Conservation (phyloP, 2,888 invertebrate species). For the Cremastinae sp. region DNA sequence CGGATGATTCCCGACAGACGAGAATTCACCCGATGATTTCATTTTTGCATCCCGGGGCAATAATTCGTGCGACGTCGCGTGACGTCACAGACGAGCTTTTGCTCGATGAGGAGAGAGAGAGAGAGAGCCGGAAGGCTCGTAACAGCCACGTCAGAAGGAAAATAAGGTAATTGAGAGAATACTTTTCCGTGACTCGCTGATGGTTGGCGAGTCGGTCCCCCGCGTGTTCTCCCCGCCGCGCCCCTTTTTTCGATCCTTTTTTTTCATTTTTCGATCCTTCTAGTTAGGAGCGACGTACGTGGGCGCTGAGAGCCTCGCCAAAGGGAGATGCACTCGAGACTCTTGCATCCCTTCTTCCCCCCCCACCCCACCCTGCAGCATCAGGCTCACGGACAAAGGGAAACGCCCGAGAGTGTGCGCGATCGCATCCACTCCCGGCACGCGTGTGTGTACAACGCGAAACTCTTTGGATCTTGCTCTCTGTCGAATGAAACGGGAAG, state of each 20-base stretch:
- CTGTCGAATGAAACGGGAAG: conserved; percentile 66
- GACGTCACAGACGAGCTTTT: too few relatives aligned
- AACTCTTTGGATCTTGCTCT: conserved; percentile 66
- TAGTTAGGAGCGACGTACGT: conserved; percentile 70
- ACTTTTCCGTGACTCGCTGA: conserved; percentile 14
- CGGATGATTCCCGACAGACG: neutral
- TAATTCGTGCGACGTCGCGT: too few relatives aligned
- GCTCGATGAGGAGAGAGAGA: neutral
- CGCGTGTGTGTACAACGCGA: neutral
- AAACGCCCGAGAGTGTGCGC: neutral
- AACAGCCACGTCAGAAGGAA: conserved; percentile 40
- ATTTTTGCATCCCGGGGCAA: neutral
- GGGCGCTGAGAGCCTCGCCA: conserved; percentile 76
- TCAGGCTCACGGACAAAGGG: neutral
- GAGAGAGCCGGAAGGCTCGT: conserved; percentile 28
- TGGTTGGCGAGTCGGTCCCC: conserved; percentile 30
- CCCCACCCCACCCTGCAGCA: too few relatives aligned
- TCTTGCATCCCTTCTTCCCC: conserved; percentile 67
- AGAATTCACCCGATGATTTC: neutral
- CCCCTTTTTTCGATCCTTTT: neutral
- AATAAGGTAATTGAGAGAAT: conserved; percentile 42
- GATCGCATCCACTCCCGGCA: neutral
- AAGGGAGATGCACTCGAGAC: conserved; percentile 77
- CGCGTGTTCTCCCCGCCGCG: conserved; percentile 40
- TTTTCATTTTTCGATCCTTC: conserved; percentile 60